Percentiles rank a stretch among this genome's conserved stretches.
Conservation (phyloP, 1,140 invertebrate genomes). For the Lepidotrigona ventralis region DNA sequence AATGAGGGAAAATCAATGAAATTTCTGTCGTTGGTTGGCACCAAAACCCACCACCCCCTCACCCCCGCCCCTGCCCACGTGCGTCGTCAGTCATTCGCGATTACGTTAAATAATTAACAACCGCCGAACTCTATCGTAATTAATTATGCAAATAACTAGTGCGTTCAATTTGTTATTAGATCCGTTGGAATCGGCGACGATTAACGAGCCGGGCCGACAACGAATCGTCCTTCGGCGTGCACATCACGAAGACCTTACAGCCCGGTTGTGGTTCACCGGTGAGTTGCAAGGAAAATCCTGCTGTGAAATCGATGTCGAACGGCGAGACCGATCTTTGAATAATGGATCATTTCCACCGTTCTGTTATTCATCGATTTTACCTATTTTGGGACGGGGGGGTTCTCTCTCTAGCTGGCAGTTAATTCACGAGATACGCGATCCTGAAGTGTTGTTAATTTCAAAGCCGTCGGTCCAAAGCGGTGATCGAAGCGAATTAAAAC, state of each 20-base stretch:
- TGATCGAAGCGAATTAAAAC: too few relatives aligned
- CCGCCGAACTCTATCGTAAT: slow-evolving; percentile 24
- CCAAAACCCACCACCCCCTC: too few relatives aligned
- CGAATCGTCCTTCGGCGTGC: not conserved
- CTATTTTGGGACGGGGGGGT: not conserved
- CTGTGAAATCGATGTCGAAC: not conserved
- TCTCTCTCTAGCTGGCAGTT: not conserved
- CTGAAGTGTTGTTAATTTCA: not conserved
- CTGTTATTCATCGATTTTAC: not conserved
- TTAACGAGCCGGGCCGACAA: slow-evolving; percentile 2
- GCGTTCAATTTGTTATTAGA: slow-evolving; percentile 47
- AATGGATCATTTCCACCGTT: not conserved
- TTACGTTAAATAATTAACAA: slow-evolving; percentile 42
- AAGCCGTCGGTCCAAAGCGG: too few relatives aligned
- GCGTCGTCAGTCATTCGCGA: slow-evolving; percentile 15
- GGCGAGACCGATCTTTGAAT: not conserved
- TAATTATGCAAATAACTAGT: slow-evolving; percentile 44
- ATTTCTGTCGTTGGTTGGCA: slow-evolving; percentile 9
- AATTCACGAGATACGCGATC: not conserved
- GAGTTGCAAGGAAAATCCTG: slow-evolving; percentile 23
- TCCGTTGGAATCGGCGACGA: not conserved
- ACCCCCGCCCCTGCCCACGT: not conserved
- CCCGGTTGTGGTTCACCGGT: too few relatives aligned
- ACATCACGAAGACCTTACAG: too few relatives aligned
- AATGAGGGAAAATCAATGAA: slow-evolving; percentile 16